phyloP scores from a whole-genome alignment of 2,888 invertebrate genomes.

The Pristionchus entomophagus region DNA sequence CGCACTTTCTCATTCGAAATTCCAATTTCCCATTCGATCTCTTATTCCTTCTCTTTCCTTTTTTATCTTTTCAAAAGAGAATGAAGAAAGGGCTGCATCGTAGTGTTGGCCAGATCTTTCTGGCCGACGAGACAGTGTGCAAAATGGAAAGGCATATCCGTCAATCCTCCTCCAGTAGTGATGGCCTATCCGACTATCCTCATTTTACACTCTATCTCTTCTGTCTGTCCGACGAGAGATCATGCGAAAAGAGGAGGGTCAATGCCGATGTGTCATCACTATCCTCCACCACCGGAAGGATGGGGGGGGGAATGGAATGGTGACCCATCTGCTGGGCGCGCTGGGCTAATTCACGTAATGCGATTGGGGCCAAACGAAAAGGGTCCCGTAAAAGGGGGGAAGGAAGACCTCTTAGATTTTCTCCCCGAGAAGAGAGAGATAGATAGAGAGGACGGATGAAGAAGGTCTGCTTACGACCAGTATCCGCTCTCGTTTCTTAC shows the following conservation, averaged over 20 bases:
- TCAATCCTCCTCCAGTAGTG: too few relatives aligned
- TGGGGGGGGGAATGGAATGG: background rate
- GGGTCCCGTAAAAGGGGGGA: conserved; percentile 8
- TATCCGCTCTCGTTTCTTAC: background rate
- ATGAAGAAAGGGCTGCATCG: too few relatives aligned
- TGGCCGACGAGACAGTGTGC: too few relatives aligned
- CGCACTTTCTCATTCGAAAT: background rate
- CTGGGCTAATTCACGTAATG: conserved; percentile 34
- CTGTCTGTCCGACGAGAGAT: too few relatives aligned
- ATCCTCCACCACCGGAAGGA: too few relatives aligned
- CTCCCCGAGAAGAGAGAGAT: background rate
- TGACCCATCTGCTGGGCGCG: background rate
- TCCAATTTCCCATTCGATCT: background rate
- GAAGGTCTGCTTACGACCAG: background rate
- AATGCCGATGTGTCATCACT: too few relatives aligned
- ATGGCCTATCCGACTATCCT: too few relatives aligned
- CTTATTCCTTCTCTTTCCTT: background rate
- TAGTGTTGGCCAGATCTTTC: too few relatives aligned
- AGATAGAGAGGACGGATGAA: conserved; percentile 5
- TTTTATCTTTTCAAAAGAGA: too few relatives aligned
- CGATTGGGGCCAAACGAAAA: conserved; percentile 20
- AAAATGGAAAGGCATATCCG: too few relatives aligned
- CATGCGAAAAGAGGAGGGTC: too few relatives aligned
- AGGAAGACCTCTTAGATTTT: conserved; percentile 28
- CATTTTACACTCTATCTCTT: too few relatives aligned